phyloP scores from a whole-genome alignment of 2,113 vertebrate species.

The Fukomys damarensis region DNA sequence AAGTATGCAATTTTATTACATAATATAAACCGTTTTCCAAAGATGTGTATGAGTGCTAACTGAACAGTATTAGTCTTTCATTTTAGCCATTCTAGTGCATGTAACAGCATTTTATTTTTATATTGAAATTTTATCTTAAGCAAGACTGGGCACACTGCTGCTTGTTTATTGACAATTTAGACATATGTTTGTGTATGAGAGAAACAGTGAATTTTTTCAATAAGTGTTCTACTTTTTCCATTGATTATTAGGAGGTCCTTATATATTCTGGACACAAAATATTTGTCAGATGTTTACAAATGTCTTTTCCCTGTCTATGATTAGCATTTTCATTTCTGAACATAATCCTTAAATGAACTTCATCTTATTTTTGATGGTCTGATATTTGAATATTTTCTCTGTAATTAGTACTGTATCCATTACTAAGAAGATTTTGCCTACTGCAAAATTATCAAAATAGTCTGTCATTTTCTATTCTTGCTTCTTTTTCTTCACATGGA shows the following conservation, averaged over 20 bases:
- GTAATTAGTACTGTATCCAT: background rate
- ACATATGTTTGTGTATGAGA: background rate
- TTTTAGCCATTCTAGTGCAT: background rate
- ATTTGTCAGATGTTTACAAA: background rate
- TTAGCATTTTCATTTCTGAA: constrained; percentile 8
- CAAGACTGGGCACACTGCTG: background rate
- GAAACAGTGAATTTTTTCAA: background rate
- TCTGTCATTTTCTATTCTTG: background rate
- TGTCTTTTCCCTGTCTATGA: background rate
- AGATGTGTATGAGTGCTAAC: background rate
- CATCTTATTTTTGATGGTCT: background rate
- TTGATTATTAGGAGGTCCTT: background rate
- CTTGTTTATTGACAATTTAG: background rate
- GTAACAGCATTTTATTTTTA: background rate
- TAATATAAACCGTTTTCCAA: background rate
- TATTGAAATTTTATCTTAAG: constrained; percentile 4
- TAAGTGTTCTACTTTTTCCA: background rate
- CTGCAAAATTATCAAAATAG: background rate
- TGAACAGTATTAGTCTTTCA: background rate
- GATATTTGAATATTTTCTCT: constrained; percentile 11
- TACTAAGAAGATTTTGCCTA: background rate
- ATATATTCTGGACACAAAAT: background rate
- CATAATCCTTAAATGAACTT: background rate
- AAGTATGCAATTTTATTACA: background rate
- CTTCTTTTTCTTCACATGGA: background rate